Evolutionary conservation across 1,140 invertebrate genomes (phyloP).

Genomic region (Magallana gigas): DNA sequence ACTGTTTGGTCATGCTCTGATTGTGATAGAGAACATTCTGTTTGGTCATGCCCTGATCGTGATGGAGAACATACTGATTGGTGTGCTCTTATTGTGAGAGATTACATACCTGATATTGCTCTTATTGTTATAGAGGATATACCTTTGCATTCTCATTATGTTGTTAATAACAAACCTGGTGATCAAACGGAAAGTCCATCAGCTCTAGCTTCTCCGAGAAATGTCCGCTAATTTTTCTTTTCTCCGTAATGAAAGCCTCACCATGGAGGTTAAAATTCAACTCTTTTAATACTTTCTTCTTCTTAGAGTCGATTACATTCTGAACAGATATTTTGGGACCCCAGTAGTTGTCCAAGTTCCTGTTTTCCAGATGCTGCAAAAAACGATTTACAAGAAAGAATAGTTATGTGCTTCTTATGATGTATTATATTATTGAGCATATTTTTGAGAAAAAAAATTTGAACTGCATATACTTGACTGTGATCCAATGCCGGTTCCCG

Average conservation of each 20-base stretch:
- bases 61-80: no score
- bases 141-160: no score
- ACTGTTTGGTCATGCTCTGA: no score
- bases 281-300: constrained; percentile 57
- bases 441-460: no score
- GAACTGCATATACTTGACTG: constrained; percentile 20
- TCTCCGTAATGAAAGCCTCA: constrained; percentile 72
- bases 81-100: no score
- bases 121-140: not conserved
- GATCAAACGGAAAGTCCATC: constrained; percentile 75
- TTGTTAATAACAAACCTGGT: constrained; percentile 61
- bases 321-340: constrained; percentile 68
- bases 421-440: no score
- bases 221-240: constrained; percentile 66
- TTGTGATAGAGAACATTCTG: no score
- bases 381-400: not conserved
- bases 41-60: no score
- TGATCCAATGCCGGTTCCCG: constrained; percentile 67
- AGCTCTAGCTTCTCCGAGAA: constrained; percentile 75
- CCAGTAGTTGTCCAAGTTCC: constrained; percentile 63
- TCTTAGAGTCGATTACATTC: constrained; percentile 61
- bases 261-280: constrained; percentile 51
- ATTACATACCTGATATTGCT: not conserved
- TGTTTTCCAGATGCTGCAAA: constrained; percentile 14
- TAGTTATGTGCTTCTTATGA: not conserved